Evolutionary conservation across 64 coral and sea anemone species (phyloP), one percentile per base, ranked within the genome.

Genomic region (Trachythela sp.): DNA sequence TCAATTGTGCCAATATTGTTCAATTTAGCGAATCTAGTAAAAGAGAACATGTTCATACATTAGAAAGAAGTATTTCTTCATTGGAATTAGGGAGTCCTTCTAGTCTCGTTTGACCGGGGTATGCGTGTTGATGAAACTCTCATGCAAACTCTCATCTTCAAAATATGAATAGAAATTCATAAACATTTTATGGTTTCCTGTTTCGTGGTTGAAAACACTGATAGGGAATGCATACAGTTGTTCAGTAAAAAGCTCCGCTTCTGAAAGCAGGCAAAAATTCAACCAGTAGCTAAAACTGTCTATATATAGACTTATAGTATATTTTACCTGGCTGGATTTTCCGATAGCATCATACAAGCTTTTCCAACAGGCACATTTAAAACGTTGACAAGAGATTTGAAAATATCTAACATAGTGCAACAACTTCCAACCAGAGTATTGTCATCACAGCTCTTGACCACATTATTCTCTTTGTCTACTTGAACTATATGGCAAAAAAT

Each of bases 351-450:
- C 49, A 49, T 49, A 35, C 42, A 32, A 20, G 88, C 88, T 80
- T 89, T 49, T 37, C 88, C 88, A 7, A 49, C 20, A 0, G 70
- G 88, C 10, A 89, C 88, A 48, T 50, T 18, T 32, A 89, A 80
- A 34, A 50, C 76, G 13, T 89, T 17, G 11, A 89, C 48, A 70
- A 89, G 88, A 22, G 70, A 34, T 33, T 89, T 70, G 51, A 89
- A 89, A 26, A 50, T 83, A 22, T 83, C 70, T 40, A 89, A 64
- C n/a, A 89, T 70, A 18, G 88, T 89, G 88, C n/a, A 43, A 37
- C 88, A 89, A 51, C 88, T 89, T n/a, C 88, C 88, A 83, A 76
- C 88, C 88, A 89, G 77, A 11, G 88, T 77, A 32, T 89, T 89
- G 42, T 70, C 76, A 38, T 75, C 68, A 34, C 33, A n/a, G 48